Base-by-base conservation (phyloP, 1,140 invertebrate species). In the Cydia strobilella region DNA sequence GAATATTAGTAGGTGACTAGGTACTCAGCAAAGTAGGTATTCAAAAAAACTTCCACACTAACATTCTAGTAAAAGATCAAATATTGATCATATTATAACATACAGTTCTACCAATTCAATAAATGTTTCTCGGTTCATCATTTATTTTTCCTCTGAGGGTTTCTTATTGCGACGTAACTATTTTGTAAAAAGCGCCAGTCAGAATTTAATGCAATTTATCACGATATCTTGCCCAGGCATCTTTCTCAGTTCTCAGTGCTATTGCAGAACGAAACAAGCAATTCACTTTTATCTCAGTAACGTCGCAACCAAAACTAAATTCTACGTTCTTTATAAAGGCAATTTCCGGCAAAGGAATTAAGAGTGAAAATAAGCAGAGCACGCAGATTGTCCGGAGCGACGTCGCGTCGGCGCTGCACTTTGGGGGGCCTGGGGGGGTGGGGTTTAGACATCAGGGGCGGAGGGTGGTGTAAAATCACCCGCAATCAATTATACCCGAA, bases 401-500 rank as follows among this genome's bases (percentile, higher is more conserved):
- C 88, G 88, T 87, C 84, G 88, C 81, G 83, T 83, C 83, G 85
- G 81, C 84, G 84, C 83, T 90, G 89, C 90, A 89, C 89, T 90
- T 87, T 82, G 86, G 84, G 87, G 80, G 74, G 80, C 72, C 77
- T n/a, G 63, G 25, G 27, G 25, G 73, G 80, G 83, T 82, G 76
- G 80, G 86, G 82, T 82, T 84, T 82, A 85, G 82, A 87, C 86
- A 81, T 83, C 79, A 80, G 83, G 79, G 73, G 81, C 74, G 75
- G 62, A 31, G 76, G 88, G 87, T 84, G 87, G 88, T 89, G 86
- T 86, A 91, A 92, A 91, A 92, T 92, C 90, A 91, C 89, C 90
- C 90, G 82, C 89, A 90, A 91, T 92, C 90, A 91, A 91, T 92
- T 92, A 92, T 92, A 91, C 86, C 90, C 89, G 85, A 92, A 92